Conservation (phyloP, 2,113 vertebrate genomes). For the Labeo catla region DNA sequence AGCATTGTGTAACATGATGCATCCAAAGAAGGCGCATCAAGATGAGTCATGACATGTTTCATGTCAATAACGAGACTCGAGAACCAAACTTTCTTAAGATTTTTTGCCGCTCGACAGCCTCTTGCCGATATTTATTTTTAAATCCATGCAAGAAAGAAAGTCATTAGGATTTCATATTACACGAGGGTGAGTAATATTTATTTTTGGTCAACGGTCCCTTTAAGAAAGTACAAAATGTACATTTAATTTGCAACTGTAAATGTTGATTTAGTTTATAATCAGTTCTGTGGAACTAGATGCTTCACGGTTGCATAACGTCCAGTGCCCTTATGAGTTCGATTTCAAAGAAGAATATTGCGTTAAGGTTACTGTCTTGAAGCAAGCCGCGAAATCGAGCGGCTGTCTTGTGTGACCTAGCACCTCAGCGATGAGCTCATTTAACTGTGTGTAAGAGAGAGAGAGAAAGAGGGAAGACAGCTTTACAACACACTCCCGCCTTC, state of each 20-base stretch:
- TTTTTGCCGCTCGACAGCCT: neutral
- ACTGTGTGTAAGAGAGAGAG: neutral
- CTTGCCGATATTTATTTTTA: neutral
- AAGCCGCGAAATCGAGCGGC: slow-evolving; percentile 7
- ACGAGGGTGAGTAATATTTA: neutral
- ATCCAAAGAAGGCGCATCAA: neutral
- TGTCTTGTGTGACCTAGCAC: slow-evolving; percentile 34
- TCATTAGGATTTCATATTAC: neutral
- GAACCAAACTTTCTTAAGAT: neutral
- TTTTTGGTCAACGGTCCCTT: neutral
- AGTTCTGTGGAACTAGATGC: neutral
- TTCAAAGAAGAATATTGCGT: neutral
- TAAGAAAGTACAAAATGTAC: neutral
- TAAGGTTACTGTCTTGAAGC: neutral
- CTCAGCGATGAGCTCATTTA: slow-evolving; percentile 30
- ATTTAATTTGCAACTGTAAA: neutral
- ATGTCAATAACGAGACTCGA: neutral
- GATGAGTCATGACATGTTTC: neutral
- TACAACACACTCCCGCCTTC: neutral
- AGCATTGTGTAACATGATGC: neutral
- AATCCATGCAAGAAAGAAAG: neutral
- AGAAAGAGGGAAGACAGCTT: neutral
- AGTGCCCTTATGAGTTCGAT: neutral
- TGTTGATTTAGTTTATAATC: neutral
- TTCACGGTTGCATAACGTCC: neutral